Conservation (phyloP, 2,888 invertebrate genomes). For the Dryocosmus kuriphilus region DNA sequence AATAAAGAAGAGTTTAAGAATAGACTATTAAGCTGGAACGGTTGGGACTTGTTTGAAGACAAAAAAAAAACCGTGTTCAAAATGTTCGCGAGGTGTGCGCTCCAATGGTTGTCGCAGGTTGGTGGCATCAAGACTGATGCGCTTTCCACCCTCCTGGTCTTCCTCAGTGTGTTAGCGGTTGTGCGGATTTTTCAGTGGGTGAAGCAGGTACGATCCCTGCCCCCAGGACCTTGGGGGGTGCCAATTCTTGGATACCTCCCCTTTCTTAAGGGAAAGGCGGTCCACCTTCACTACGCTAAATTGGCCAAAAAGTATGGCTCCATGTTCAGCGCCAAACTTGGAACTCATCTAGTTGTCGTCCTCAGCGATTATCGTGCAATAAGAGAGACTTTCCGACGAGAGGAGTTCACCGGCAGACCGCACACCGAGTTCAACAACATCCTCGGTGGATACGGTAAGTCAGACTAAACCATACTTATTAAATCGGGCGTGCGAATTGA, state of each 20-base stretch:
- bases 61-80: slow-evolving; percentile 39
- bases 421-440: slow-evolving; percentile 91
- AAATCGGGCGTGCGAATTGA: slow-evolving; percentile 21
- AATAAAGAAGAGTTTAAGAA: neutral
- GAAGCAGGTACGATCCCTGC: slow-evolving; percentile 79
- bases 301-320: slow-evolving; percentile 89
- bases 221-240: slow-evolving; percentile 93
- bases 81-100: slow-evolving; percentile 70
- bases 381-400: slow-evolving; percentile 90
- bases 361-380: slow-evolving; percentile 92
- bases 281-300: slow-evolving; percentile 88
- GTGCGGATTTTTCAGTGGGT: slow-evolving; percentile 75
- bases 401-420: slow-evolving; percentile 93
- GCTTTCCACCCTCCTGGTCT: slow-evolving; percentile 76
- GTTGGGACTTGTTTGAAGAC: slow-evolving; percentile 7
- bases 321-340: slow-evolving; percentile 89
- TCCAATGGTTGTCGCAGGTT: slow-evolving; percentile 66
- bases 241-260: slow-evolving; percentile 91
- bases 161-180: slow-evolving; percentile 77
- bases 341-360: slow-evolving; percentile 90
- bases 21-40: slow-evolving; percentile 4
- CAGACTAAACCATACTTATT: slow-evolving; percentile 6
- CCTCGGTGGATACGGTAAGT: slow-evolving; percentile 93
- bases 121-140: slow-evolving; percentile 63
- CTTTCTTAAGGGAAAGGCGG: slow-evolving; percentile 85